phyloP scores from a whole-genome alignment of 2,113 vertebrate species.

The zebrafish (Danio rerio) region GRCz12tu NC_133192.1:13031001-13031500 shows the following conservation, averaged over 20 bases:
- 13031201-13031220: neutral
- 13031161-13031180: neutral
- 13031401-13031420: too few relatives aligned
- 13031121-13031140: slow-evolving; percentile 12
- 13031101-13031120: slow-evolving; percentile 15
- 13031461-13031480: too few relatives aligned
- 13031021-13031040: slow-evolving; percentile 9
- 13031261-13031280: neutral
- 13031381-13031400: too few relatives aligned
- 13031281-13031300: slow-evolving; percentile 37
- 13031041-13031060: neutral
- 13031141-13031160: slow-evolving; percentile 23
- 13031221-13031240: slow-evolving; percentile 5
- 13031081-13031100: neutral
- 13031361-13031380: too few relatives aligned
- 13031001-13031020: neutral
- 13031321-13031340: too few relatives aligned
- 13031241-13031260: neutral
- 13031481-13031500: too few relatives aligned
- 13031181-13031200: neutral
- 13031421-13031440: too few relatives aligned
- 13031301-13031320: neutral
- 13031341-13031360: too few relatives aligned
- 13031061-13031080: slow-evolving; percentile 13
- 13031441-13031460: too few relatives aligned